Percentiles rank a stretch among this genome's conserved stretches.
Evolutionary conservation across 2,888 invertebrate genomes (phyloP).

Genomic region (Laothoe populi): DNA sequence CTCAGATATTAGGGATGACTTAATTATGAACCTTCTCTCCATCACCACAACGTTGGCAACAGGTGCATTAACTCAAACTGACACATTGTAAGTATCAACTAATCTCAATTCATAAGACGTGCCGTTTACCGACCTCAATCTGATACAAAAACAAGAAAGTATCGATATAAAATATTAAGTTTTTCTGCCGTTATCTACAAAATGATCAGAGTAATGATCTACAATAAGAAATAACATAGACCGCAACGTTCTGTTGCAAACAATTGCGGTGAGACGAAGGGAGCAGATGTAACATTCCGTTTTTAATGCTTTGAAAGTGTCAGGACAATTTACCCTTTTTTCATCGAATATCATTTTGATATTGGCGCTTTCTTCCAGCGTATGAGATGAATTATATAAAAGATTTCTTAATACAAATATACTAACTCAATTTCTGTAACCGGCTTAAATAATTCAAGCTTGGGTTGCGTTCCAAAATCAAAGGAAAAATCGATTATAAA

Average conservation of each 20-base stretch:
- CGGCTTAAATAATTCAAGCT: too few relatives aligned
- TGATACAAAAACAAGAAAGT: not conserved
- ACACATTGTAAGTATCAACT: not conserved
- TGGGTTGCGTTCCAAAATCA: too few relatives aligned
- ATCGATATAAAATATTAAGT: not conserved
- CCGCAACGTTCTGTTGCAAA: conserved; percentile 5
- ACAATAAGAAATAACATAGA: conserved; percentile 17
- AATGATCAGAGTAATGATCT: not conserved
- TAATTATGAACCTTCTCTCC: too few relatives aligned
- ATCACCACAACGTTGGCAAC: too few relatives aligned
- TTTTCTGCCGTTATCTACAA: not conserved
- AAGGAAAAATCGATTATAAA: too few relatives aligned
- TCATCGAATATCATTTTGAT: too few relatives aligned
- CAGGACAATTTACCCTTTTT: not conserved
- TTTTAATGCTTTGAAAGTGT: not conserved
- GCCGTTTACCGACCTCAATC: not conserved
- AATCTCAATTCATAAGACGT: not conserved
- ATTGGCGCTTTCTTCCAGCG: too few relatives aligned
- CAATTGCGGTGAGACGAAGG: conserved; percentile 13
- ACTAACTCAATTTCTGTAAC: too few relatives aligned
- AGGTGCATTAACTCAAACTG: too few relatives aligned
- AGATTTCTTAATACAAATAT: too few relatives aligned
- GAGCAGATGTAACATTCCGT: not conserved
- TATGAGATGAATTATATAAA: too few relatives aligned
- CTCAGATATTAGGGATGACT: not conserved